Base-by-base conservation (phyloP, 92 coral and sea anemone genomes). In the Palythoa caribaeorum region DNA sequence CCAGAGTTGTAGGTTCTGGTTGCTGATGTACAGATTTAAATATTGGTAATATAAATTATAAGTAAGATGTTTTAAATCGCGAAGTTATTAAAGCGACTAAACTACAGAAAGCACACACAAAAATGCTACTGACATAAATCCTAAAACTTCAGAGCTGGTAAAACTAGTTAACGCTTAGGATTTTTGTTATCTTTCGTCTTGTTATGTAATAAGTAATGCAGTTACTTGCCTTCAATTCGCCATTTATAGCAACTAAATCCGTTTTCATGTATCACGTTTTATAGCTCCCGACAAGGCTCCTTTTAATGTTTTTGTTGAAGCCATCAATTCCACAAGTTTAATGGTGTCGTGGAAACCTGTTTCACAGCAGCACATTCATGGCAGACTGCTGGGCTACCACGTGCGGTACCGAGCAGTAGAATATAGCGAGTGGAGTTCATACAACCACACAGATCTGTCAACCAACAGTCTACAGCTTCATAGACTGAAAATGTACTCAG, bases 401-500 rank as follows among this genome's bases (percentile, higher is more conserved):
- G 40, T 91, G 2, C 19, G 47, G 55, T 91, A 91, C 44, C 59
- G 73, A 21, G 9, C 5, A 10, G 60, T n/a, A 6, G 87, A 48
- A n/a, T 55, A 79, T 44, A 91, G 85, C 66, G 28, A 37, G 37
- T 65, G 59, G 35, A 21, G 38, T 13, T 71, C 87, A 9, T 73
- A 68, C 55, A 71, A 71, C 35, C 69, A 53, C 35, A 47, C 55
- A 12, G 65, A 75, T 14, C 16, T n/a, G 9, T 83, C 78, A 20
- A 37, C 76, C 55, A 71, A 59, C 6, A 65, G 55, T 9, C 54
- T 84, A 13, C 39, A 50, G 17, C 76, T 95, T 3, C 59, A 59
- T n/a, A 93, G 92, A 53, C 83, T 96, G 10, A 62, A 80, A 73
- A 94, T 92, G 87, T 93, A 76, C 87, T 88, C 91, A 51, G 53